These are phyloP conservation scores for Lutraria rhynchaena DNA, from an alignment of 1,140 invertebrate species.

Conservation along the genomic window DNA sequence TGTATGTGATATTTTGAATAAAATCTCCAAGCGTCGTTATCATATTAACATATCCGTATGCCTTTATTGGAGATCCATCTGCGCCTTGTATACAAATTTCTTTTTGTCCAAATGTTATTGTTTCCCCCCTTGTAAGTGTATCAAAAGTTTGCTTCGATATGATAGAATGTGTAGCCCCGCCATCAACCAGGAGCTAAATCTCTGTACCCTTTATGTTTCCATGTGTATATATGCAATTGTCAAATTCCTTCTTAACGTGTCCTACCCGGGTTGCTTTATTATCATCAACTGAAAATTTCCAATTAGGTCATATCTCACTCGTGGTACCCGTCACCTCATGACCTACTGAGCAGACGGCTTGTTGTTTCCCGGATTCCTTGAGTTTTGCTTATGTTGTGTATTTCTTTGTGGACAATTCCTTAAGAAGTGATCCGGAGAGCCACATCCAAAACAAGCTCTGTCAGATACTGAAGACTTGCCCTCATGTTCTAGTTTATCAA, in stretches of 20 bases:
- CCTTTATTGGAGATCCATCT: constrained; percentile 5
- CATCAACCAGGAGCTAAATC: constrained; percentile 9
- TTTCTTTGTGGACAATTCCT: constrained; percentile 17
- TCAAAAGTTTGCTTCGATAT: constrained; percentile 11
- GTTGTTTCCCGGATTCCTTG: neutral
- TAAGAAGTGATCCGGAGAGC: neutral
- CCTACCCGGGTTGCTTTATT: neutral
- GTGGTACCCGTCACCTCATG: neutral
- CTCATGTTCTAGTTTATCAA: neutral
- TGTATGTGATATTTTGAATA: neutral
- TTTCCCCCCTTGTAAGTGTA: neutral
- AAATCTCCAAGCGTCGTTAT: neutral
- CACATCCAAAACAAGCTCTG: constrained; percentile 3
- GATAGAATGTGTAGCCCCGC: neutral
- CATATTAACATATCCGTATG: neutral
- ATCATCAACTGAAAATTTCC: neutral
- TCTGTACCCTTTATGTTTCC: neutral
- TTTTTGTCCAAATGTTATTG: neutral
- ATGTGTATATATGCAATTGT: constrained; percentile 16
- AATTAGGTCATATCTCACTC: neutral
- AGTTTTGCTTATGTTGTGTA: neutral
- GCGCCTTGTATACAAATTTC: neutral
- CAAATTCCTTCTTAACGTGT: neutral
- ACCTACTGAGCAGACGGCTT: constrained; percentile 11
- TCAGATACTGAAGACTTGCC: neutral